These are phyloP conservation scores for Trichonephila clavipes DNA, from an alignment of 1,140 invertebrate genomes.

Conservation along the genomic window DNA sequence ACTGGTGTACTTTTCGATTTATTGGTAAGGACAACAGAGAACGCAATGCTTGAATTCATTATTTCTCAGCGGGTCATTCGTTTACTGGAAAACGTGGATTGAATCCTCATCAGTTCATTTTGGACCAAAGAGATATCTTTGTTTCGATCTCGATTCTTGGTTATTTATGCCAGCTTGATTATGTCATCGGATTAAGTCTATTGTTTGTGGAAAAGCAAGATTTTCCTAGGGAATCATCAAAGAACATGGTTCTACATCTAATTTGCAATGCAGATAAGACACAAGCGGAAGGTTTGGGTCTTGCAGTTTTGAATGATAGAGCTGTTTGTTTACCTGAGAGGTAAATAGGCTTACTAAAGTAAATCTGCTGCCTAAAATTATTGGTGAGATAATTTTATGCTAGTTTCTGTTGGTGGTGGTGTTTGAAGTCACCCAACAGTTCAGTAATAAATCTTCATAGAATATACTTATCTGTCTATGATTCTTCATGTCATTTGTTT, in stretches of 20 bases:
- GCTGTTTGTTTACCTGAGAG: neutral
- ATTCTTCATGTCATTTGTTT: too few species aligned
- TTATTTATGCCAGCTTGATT: neutral
- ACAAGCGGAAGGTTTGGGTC: neutral
- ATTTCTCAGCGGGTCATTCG: slow-evolving; percentile 62
- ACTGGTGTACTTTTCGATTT: slow-evolving; percentile 48
- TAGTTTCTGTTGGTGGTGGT: too few species aligned
- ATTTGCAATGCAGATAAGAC: neutral
- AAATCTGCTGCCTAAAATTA: too few species aligned
- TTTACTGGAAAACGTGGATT: slow-evolving; percentile 48
- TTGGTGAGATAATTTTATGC: too few species aligned
- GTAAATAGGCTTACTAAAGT: neutral
- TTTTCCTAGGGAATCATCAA: neutral
- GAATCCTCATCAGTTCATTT: slow-evolving; percentile 8
- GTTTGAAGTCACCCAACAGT: too few species aligned
- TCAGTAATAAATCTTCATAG: too few species aligned
- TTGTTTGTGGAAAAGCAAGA: slow-evolving; percentile 4
- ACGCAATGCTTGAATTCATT: slow-evolving; percentile 37
- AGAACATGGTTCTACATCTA: neutral
- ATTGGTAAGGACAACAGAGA: slow-evolving; percentile 30
- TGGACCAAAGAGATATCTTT: slow-evolving; percentile 36
- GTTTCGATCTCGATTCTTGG: neutral
- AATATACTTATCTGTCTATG: too few species aligned
- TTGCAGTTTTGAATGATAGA: neutral
- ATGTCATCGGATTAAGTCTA: neutral